These are phyloP conservation scores for Geotrypetes seraphini DNA, from an alignment of 2,797 vertebrate species.

Conservation along the genomic window DNA sequence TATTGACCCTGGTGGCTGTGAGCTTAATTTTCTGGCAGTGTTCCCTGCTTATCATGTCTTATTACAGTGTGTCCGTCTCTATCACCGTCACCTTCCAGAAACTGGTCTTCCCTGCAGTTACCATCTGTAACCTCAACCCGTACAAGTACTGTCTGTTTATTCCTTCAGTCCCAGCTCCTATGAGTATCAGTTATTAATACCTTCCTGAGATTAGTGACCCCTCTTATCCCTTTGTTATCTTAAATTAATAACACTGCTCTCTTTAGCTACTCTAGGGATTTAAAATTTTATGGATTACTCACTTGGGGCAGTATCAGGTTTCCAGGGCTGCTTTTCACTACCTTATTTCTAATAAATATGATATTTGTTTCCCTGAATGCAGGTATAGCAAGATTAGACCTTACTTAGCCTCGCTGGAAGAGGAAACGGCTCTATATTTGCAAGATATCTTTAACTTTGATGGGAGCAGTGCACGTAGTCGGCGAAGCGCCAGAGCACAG, in stretches of 20 bases:
- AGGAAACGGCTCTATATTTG: conserved; percentile 43
- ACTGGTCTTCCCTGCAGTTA: conserved; percentile 60
- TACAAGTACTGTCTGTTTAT: conserved; percentile 51
- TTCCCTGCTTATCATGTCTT: conserved; percentile 49
- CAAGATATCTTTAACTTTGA: conserved; percentile 47
- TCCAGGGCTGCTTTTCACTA: no score
- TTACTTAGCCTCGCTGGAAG: conserved; percentile 48
- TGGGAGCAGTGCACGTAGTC: conserved; percentile 27
- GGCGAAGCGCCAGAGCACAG: conserved; percentile 20
- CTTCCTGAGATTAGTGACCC: no score
- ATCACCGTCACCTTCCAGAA: conserved; percentile 63
- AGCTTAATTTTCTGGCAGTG: conserved; percentile 64
- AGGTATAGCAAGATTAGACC: conserved; percentile 55
- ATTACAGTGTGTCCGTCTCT: conserved; percentile 57
- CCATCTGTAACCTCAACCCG: conserved; percentile 69
- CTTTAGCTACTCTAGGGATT: no score
- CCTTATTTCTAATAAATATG: no score
- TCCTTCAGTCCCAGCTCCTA: no score
- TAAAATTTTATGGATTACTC: no score
- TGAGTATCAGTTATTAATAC: no score
- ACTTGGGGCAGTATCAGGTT: no score
- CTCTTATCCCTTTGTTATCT: no score
- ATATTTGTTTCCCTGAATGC: not conserved
- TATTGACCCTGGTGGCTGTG: conserved; percentile 51
- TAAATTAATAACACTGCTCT: no score